A percentile compares a stretch with the other conserved stretches of the same genome.
Evolutionary conservation across 2,888 invertebrate genomes (phyloP).

Genomic region (Mylabris sibirica): DNA sequence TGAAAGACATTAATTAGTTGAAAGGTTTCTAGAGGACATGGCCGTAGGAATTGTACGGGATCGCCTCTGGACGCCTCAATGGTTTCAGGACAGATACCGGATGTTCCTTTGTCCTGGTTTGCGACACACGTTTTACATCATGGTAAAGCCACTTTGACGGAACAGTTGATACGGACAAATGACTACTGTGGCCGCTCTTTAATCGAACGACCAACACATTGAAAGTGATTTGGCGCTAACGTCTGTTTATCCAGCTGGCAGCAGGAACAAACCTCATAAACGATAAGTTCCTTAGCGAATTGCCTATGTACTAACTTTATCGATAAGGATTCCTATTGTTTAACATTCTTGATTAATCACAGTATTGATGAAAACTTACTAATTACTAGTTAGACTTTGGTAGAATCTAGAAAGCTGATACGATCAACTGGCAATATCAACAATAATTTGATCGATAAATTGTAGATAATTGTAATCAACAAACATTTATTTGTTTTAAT

Average conservation of each 20-base stretch:
- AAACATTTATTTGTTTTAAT: too few species aligned
- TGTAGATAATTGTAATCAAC: slow-evolving; percentile 45
- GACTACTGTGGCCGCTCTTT: background rate
- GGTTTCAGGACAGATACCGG: slow-evolving; percentile 39
- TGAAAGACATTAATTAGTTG: slow-evolving; percentile 55
- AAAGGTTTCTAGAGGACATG: slow-evolving; percentile 48
- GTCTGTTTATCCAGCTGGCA: background rate
- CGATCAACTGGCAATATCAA: slow-evolving; percentile 37
- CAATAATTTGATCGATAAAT: slow-evolving; percentile 46
- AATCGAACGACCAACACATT: too few species aligned
- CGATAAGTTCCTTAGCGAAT: too few species aligned
- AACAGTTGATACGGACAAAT: slow-evolving; percentile 19
- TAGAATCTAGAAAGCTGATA: slow-evolving; percentile 25
- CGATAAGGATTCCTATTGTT: slow-evolving; percentile 12
- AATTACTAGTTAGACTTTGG: slow-evolving; percentile 27
- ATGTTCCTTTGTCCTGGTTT: slow-evolving; percentile 36
- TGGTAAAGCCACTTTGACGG: slow-evolving; percentile 23
- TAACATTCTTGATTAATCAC: slow-evolving; percentile 29
- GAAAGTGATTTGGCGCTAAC: background rate
- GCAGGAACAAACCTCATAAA: background rate
- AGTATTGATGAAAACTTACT: slow-evolving; percentile 33
- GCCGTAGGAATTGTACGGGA: slow-evolving; percentile 21
- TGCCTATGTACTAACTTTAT: too few species aligned
- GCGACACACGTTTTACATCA: slow-evolving; percentile 41
- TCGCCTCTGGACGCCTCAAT: slow-evolving; percentile 38